Evolutionary conservation across 2,888 invertebrate species (phyloP), one percentile per base, ranked within the genome.

Genomic region (Phasia obesa): DNA sequence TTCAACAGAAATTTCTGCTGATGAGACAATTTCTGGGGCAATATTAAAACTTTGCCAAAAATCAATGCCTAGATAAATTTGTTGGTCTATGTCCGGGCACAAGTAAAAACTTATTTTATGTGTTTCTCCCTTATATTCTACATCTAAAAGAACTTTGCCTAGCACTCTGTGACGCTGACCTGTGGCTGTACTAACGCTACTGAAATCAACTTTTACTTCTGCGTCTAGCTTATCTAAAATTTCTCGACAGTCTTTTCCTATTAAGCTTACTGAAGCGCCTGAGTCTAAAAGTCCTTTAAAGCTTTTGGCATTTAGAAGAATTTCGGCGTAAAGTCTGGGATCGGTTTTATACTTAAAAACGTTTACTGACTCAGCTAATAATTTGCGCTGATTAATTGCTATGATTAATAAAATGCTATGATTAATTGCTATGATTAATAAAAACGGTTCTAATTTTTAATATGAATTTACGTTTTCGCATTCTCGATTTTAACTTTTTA

Each of bases 171-270:
- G 27, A 15, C 19, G 21, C 35, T 75, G 21, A 0, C 74, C 74
- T 0, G 15, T 23, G 4, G 74, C 74, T 1, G 65, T 75, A 2
- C 17, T 53, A 2, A 70, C 42, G 1, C 17, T 70, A 0, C 19
- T 23, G 19, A 13, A 25, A 13, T n/a, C 27, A 9, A 15, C 19
- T 3, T 5, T 19, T 15, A 59, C 15, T 17, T 75, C 21, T 9
- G 13, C 7, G 0, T 7, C 21, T 2, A 75, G 4, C 6, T 51
- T 9, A 15, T 60, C n/a, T 0, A 51, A 5, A 2, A 60, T 11
- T 42, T 69, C 60, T 1, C 76, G 23, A 38, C 67, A 75, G 5
- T 60, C 19, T 31, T 17, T 67, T 4, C 76, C 69, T 1, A 60
- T 21, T 2, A 75, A 7, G 13, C 59, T 67, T 0, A 75, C 65